Conservation (phyloP, 2,797 vertebrate species). For the Hypotaenidia okinawae region DNA sequence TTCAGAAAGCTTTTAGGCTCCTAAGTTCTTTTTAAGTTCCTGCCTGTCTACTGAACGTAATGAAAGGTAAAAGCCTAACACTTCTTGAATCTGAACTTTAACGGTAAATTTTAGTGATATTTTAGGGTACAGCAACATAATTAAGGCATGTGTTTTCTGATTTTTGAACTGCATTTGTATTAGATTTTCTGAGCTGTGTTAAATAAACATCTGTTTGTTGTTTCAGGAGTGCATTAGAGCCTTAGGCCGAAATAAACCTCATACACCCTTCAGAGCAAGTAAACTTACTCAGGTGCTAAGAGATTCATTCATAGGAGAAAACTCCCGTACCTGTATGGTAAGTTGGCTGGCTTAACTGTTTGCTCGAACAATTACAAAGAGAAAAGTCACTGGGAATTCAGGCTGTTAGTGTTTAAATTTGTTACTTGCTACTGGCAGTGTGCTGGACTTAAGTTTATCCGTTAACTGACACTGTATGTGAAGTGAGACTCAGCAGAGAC, state of each 20-base stretch:
- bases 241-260: conserved; percentile 95
- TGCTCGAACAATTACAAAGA: not conserved
- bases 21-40: not conserved
- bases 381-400: not conserved
- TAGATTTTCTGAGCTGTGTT: not conserved
- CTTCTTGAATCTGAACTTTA: not conserved
- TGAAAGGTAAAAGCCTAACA: not conserved
- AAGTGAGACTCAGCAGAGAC: not conserved
- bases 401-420: not conserved
- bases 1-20: not conserved
- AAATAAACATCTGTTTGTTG: not conserved
- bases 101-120: not conserved
- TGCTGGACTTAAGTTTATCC: not conserved
- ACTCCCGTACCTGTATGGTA: conserved; percentile 98
- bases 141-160: not conserved
- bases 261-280: conserved; percentile 97
- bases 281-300: conserved; percentile 97
- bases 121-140: not conserved
- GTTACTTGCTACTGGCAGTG: not conserved
- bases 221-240: conserved; percentile 96
- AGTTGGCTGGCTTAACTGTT: conserved; percentile 46
- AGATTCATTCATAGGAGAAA: conserved; percentile 99
- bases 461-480: not conserved
- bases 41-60: not conserved
- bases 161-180: not conserved